Conservation (phyloP, 2,888 invertebrate genomes). For the Acanthococcus lagerstroemiae region DNA sequence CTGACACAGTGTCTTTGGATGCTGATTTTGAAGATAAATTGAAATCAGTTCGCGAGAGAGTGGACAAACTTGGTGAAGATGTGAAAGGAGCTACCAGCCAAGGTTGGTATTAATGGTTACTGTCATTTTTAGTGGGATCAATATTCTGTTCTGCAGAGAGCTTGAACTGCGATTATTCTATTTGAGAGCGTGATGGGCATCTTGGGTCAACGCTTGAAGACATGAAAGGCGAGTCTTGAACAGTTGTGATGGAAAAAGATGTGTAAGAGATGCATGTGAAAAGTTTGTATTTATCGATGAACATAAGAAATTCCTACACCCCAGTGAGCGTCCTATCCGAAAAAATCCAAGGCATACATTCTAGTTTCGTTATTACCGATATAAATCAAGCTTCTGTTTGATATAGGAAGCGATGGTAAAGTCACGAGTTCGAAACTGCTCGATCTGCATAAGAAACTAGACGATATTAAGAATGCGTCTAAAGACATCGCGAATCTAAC, state of each 20-base stretch:
- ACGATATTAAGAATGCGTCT: slow-evolving; percentile 13
- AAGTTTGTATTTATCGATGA: too few relatives aligned
- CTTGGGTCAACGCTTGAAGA: too few relatives aligned
- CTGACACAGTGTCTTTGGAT: slow-evolving; percentile 84
- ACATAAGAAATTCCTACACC: too few relatives aligned
- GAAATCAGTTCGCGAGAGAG: slow-evolving; percentile 61
- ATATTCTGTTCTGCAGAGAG: background rate
- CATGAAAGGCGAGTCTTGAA: too few relatives aligned
- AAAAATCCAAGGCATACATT: too few relatives aligned
- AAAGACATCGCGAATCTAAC: slow-evolving; percentile 18
- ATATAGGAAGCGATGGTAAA: slow-evolving; percentile 10
- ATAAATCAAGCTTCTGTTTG: background rate
- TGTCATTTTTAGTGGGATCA: background rate
- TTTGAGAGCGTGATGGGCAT: too few relatives aligned
- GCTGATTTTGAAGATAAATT: slow-evolving; percentile 79
- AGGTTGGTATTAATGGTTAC: background rate
- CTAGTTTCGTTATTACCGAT: background rate
- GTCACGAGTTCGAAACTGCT: slow-evolving; percentile 6
- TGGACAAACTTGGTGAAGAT: slow-evolving; percentile 61
- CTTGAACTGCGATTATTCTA: background rate
- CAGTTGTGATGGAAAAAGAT: too few relatives aligned
- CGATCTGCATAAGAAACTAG: slow-evolving; percentile 19
- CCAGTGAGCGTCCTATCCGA: too few relatives aligned
- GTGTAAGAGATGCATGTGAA: too few relatives aligned
- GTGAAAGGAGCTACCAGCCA: slow-evolving; percentile 48